Evolutionary conservation across 2,113 vertebrate genomes (phyloP).

Genomic region (Astur gentilis): DNA sequence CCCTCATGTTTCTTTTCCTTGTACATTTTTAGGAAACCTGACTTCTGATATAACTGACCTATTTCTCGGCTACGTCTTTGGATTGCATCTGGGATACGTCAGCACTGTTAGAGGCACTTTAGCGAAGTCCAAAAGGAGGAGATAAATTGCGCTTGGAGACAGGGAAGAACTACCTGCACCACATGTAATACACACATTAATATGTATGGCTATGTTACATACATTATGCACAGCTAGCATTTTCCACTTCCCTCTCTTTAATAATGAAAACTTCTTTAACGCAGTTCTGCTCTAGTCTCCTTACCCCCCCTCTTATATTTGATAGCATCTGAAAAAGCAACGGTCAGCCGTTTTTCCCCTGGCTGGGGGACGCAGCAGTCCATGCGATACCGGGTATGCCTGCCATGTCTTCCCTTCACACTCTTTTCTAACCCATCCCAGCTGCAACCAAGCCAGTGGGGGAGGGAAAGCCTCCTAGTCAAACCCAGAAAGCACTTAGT

Average conservation of each 20-base stretch:
- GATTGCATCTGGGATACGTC: neutral
- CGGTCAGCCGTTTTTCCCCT: neutral
- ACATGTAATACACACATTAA: neutral
- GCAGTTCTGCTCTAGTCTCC: neutral
- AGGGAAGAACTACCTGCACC: neutral
- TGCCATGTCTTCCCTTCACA: neutral
- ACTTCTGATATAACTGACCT: neutral
- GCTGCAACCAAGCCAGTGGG: neutral
- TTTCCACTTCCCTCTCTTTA: neutral
- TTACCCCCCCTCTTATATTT: neutral
- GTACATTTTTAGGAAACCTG: neutral
- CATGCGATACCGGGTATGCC: accelerated
- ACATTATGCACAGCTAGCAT: neutral
- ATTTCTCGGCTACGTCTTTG: neutral
- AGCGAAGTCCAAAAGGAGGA: neutral
- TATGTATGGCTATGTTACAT: neutral
- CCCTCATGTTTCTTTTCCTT: neutral
- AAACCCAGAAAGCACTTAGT: neutral
- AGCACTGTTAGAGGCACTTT: neutral
- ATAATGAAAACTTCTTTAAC: neutral
- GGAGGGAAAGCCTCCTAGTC: neutral
- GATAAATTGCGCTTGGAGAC: neutral
- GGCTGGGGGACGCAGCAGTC: neutral
- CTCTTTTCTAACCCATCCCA: neutral
- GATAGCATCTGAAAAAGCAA: neutral